phyloP scores from a whole-genome alignment of 2,797 vertebrate genomes.

The Eidolon dupreanum region DNA sequence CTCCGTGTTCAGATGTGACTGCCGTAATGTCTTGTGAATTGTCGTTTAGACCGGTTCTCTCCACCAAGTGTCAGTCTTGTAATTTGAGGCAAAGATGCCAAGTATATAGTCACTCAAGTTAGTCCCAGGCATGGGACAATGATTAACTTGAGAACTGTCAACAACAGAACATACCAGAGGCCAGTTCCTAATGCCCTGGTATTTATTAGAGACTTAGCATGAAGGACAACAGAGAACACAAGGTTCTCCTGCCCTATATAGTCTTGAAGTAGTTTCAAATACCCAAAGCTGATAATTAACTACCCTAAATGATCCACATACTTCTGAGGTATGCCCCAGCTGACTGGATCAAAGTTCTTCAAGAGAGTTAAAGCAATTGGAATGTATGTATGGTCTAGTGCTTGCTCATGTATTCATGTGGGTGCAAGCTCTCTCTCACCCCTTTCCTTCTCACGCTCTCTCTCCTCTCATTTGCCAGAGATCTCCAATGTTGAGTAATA shows the following conservation, averaged over 20 bases:
- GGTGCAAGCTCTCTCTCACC: background rate
- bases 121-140: background rate
- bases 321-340: conserved; percentile 27
- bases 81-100: background rate
- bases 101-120: background rate
- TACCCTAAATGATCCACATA: background rate
- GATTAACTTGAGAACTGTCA: background rate
- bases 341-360: background rate
- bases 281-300: conserved; percentile 31
- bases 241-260: background rate
- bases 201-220: background rate
- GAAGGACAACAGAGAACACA: background rate
- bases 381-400: background rate
- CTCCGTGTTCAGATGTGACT: background rate
- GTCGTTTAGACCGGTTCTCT: background rate
- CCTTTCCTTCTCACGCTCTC: no score
- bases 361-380: background rate
- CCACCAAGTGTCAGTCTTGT: background rate
- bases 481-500: background rate
- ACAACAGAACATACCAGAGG: background rate
- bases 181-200: background rate
- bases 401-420: background rate
- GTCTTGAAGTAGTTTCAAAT: conserved; percentile 21
- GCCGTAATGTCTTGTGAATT: background rate
- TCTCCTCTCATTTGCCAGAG: background rate